Base-by-base conservation (phyloP, 2,888 invertebrate species). In the Agonopterix alstromeriana region DNA sequence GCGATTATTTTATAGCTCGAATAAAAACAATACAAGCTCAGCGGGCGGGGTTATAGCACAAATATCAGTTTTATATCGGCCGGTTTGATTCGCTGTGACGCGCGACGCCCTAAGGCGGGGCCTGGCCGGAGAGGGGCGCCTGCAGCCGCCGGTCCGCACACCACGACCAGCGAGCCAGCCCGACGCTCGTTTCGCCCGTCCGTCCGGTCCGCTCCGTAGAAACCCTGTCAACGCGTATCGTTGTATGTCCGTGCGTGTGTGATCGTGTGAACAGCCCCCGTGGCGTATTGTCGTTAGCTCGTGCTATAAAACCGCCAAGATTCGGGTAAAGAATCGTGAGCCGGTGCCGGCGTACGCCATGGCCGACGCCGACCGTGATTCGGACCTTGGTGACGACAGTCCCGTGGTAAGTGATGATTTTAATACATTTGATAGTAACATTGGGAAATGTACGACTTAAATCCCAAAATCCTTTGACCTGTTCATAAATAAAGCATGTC, bases 261-360 rank as follows among this genome's bases (percentile, higher is more conserved):
- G 59, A 61, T 68, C 58, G 64, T 71, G 65, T 73, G 67, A 74
- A 75, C 73, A 77, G 75, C 69, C 60, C 55, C 63, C 65, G 73
- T 66, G 78, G 74, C 75, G 57, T 61, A 65, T 77, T 73, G 66
- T 77, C 64, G 55, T 67, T 61, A 60, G 62, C 64, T 65, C 76
- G 79, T 77, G 72, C 61, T 59, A 47, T 49, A 62, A 78, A 88
- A 68, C 83, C 88, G 90, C 88, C 94, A 95, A 95, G 92, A 95
- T 95, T 95, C 93, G 95, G 91, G 94, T 94, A 87, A 95, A 95
- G 93, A 95, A 95, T 82, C 92, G 94, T 90, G 94, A 94, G 79
- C 95, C 95, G 89, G 92, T 94, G 85, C 94, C 94, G 90, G 93
- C 94, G 90, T 94, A 94, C 91, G 93, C 93, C 87, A 94, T 94